phyloP scores from a whole-genome alignment of 1,140 invertebrate species.

The Ylistrum balloti region DNA sequence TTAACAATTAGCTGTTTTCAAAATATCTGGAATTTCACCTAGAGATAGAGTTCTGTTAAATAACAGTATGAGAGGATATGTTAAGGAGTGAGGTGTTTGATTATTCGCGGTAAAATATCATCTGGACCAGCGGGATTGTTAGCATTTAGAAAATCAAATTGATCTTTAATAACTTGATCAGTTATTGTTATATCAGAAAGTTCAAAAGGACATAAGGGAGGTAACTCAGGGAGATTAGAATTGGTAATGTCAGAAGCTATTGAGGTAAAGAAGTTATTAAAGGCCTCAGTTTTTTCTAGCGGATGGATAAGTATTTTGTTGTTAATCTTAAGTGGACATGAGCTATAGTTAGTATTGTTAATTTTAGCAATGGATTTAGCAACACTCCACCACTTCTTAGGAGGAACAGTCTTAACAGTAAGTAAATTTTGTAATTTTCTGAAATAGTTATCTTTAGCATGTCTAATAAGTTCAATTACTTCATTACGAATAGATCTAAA shows the following conservation, averaged over 20 bases:
- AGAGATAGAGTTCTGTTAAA: slow-evolving; percentile 49
- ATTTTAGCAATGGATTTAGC: background rate
- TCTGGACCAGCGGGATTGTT: slow-evolving; percentile 48
- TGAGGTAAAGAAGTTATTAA: slow-evolving; percentile 36
- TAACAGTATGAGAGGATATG: slow-evolving; percentile 18
- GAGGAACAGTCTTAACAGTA: background rate
- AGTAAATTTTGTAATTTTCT: background rate
- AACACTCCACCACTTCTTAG: background rate
- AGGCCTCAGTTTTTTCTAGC: slow-evolving; percentile 43
- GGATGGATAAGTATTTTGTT: background rate
- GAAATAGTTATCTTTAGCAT: background rate
- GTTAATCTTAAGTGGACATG: background rate
- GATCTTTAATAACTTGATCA: slow-evolving; percentile 42
- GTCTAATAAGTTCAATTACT: background rate
- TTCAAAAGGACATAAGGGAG: background rate
- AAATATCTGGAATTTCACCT: background rate
- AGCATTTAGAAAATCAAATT: slow-evolving; percentile 40
- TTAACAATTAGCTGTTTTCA: slow-evolving; percentile 52
- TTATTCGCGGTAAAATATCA: slow-evolving; percentile 43
- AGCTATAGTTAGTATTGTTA: background rate
- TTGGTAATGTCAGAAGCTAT: background rate
- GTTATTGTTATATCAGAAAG: background rate
- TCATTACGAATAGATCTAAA: background rate
- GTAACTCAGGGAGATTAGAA: background rate
- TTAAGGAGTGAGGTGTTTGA: slow-evolving; percentile 5